Conservation (phyloP, 1,140 invertebrate genomes). For the Drosophila virilis region DNA sequence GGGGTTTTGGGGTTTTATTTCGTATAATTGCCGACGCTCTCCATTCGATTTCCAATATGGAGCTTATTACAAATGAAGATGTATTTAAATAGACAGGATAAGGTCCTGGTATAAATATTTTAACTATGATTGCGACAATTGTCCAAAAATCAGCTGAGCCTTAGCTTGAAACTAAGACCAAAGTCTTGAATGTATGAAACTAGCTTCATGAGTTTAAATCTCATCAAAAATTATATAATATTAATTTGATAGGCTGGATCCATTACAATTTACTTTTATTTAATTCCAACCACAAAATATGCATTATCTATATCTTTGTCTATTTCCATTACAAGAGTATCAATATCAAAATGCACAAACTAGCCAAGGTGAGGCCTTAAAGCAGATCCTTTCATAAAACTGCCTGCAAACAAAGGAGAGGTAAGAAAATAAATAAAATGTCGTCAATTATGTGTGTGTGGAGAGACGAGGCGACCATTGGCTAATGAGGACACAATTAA, state of each 20-base stretch:
- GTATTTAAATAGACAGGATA: no score
- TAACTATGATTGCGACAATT: no score
- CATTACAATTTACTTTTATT: neutral
- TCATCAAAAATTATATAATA: no score
- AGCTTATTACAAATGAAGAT: no score
- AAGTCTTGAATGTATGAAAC: no score
- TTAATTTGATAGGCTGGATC: neutral
- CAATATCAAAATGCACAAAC: slow-evolving; percentile 39
- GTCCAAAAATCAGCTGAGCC: no score
- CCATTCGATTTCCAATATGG: no score
- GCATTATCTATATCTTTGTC: no score
- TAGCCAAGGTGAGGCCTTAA: neutral
- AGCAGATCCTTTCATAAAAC: slow-evolving; percentile 2
- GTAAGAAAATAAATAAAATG: slow-evolving; percentile 21
- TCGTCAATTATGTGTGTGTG: slow-evolving; percentile 21
- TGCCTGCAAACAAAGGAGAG: neutral
- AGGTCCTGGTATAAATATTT: no score
- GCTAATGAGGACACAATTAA: slow-evolving; percentile 67
- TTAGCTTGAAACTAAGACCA: no score
- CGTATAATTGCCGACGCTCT: no score
- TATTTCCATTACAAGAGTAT: slow-evolving; percentile 7
- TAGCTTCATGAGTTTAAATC: no score
- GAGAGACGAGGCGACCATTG: slow-evolving; percentile 43
- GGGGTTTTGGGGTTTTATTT: neutral
- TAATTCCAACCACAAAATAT: neutral